Evolutionary conservation across 2,113 vertebrate genomes (phyloP), one percentile per base, ranked within the genome.

Genomic region (Loxodonta africana): DNA sequence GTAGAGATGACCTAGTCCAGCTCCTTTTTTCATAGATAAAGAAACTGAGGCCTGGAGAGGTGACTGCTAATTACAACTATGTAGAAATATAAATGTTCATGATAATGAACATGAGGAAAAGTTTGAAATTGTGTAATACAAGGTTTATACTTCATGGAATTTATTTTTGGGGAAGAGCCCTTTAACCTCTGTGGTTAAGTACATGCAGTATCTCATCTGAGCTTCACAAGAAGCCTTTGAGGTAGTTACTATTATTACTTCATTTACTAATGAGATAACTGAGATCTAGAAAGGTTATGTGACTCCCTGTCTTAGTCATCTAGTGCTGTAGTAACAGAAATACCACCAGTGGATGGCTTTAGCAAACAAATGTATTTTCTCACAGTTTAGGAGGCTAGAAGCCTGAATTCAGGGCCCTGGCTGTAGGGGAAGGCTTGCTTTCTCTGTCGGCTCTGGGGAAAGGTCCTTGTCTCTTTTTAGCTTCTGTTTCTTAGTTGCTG

Each of bases 171-270:
- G 74, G 44, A 25, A 28, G 69, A 80, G 60, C 12, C n/a, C 26
- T 37, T 20, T n/a, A 63, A 83, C 28, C 33, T 73, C 26, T 73
- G 25, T 51, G 71, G 7, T 78, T 95, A 78, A 92, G 23, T 71
- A 91, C 74, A 92, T 94, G 44, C 8, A 51, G 4, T 69, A 63
- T 63, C 28, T 95, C 82, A 88, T 85, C 65, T 85, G 73, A 81
- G 57, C 33, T 90, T 65, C 57, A 89, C 37, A 60, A 90, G 60
- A 93, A 83, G 30, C 10, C 51, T 86, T 2, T 94, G 87, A 84
- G 28, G 33, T 95, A 37, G 62, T 83, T 81, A 37, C 8, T 37
- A 15, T 26, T 87, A 37, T 88, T 88, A 83, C 4, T 88, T 2
- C 17, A 69, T 90, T 83, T 78, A 46, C 46, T 74, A 12, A 37